phyloP scores from a whole-genome alignment of 2,888 invertebrate genomes.

The Dioctria rufipes region DNA sequence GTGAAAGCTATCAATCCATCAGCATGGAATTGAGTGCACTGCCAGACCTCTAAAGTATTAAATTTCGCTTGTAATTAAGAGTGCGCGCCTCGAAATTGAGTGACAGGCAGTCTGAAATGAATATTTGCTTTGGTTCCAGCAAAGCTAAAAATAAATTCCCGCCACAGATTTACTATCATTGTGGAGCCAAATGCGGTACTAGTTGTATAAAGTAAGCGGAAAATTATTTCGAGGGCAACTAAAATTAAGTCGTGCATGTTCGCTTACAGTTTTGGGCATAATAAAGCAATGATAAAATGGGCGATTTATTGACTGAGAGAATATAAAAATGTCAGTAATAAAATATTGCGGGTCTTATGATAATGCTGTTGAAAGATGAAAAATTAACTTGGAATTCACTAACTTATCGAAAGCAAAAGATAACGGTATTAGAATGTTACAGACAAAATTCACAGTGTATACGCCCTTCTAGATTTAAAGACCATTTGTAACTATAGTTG shows the following conservation, averaged over 20 bases:
- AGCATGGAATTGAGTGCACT: slow-evolving; percentile 31
- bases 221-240: neutral
- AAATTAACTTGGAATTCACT: no score
- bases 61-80: slow-evolving; percentile 43
- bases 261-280: neutral
- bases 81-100: slow-evolving; percentile 26
- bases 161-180: slow-evolving; percentile 15
- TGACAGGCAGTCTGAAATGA: slow-evolving; percentile 21
- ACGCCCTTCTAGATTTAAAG: no score
- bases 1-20: slow-evolving; percentile 41
- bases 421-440: no score
- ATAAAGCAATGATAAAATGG: neutral
- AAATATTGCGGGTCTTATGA: no score
- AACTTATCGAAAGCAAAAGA: no score
- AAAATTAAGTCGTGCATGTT: neutral
- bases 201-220: neutral
- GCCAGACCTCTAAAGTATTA: slow-evolving; percentile 20
- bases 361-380: no score
- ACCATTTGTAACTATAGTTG: no score
- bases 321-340: neutral
- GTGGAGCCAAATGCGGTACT: neutral
- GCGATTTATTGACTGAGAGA: neutral
- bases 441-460: no score
- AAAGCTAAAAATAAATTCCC: slow-evolving; percentile 11
- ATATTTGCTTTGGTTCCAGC: neutral